Conservation (phyloP, 2,888 invertebrate species). For the Cheilosia impressa region DNA sequence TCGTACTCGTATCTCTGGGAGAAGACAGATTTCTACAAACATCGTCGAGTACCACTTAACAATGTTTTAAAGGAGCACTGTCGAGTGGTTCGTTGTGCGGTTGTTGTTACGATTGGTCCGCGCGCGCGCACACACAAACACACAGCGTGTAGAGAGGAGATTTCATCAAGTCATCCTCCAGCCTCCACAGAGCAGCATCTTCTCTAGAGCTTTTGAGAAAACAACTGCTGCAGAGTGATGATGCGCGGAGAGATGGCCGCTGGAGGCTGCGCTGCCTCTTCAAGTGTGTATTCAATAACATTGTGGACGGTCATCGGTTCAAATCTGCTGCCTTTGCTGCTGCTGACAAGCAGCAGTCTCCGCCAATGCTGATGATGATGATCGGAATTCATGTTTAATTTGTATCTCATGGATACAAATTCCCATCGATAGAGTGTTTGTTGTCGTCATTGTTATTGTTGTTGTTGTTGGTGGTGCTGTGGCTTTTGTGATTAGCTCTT, state of each 20-base stretch:
- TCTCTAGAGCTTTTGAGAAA: constrained; percentile 68
- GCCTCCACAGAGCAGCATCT: constrained; percentile 23
- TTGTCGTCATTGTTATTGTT: constrained; percentile 54
- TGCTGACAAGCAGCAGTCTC: constrained; percentile 65
- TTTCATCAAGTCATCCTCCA: constrained; percentile 72
- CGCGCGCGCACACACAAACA: constrained; percentile 4
- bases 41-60: constrained; percentile 74
- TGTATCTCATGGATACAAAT: constrained; percentile 75
- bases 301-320: constrained; percentile 75
- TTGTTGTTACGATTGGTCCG: constrained; percentile 19
- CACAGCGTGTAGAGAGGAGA: constrained; percentile 20
- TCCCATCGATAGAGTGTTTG: constrained; percentile 74
- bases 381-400: constrained; percentile 75
- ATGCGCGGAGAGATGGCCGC: constrained; percentile 17
- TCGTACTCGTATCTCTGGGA: constrained; percentile 13
- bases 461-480: constrained; percentile 45
- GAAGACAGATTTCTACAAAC: constrained; percentile 74
- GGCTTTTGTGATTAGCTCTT: constrained; percentile 73
- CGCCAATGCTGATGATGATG: constrained; percentile 60
- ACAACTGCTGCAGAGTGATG: constrained; percentile 35
- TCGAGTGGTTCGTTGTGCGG: constrained; percentile 44
- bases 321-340: constrained; percentile 68
- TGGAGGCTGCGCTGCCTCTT: constrained; percentile 60
- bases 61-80: constrained; percentile 70
- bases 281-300: constrained; percentile 74